These are phyloP conservation scores for Mobula hypostoma DNA, from an alignment of 2,113 vertebrate species.

Conservation along the genomic window DNA sequence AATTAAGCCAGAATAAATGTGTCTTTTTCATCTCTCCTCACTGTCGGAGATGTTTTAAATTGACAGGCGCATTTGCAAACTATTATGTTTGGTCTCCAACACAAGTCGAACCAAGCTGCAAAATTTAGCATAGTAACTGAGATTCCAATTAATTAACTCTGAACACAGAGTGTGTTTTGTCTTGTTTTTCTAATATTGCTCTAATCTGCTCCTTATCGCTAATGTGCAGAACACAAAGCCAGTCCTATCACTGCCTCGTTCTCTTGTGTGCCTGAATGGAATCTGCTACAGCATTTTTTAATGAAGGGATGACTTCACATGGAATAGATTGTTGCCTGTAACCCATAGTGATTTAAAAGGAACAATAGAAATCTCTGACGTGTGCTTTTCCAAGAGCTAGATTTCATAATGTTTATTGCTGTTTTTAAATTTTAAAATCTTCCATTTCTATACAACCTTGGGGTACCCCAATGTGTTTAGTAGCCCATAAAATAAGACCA, in stretches of 20 bases:
- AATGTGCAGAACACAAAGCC: background rate
- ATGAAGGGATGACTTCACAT: too few species aligned
- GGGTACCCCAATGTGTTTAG: background rate
- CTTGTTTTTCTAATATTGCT: background rate
- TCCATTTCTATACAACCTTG: background rate
- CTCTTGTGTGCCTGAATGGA: too few species aligned
- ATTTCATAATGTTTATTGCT: background rate
- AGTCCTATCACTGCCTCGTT: background rate
- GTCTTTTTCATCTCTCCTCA: background rate
- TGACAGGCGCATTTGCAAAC: background rate
- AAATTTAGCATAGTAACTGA: background rate
- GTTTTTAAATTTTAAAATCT: background rate
- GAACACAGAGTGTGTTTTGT: constrained; percentile 22
- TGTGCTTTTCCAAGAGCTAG: background rate
- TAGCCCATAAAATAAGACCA: too few species aligned
- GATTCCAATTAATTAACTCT: constrained; percentile 23
- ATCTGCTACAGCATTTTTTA: too few species aligned
- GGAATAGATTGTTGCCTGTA: too few species aligned
- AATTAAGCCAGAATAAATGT: background rate
- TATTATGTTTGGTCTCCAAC: background rate
- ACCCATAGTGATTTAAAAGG: too few species aligned
- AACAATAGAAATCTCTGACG: background rate
- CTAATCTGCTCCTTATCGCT: constrained; percentile 24
- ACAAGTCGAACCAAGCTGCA: background rate
- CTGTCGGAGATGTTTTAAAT: background rate